phyloP scores from a whole-genome alignment of 2,113 vertebrate genomes.

The Prolemur simus region DNA sequence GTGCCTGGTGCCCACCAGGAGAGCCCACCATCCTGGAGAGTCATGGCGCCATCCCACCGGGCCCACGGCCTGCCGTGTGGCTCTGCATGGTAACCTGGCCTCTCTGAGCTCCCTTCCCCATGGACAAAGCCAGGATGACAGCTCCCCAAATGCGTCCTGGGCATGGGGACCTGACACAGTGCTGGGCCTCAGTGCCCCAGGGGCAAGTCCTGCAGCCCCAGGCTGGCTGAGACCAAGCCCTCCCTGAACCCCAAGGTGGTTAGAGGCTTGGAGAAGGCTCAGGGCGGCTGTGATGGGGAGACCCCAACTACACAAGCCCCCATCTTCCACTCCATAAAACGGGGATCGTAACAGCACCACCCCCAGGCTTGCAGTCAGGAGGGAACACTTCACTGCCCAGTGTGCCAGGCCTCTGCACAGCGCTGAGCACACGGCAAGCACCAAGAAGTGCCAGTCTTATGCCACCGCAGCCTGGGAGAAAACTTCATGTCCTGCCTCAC shows the following conservation, averaged over 20 bases:
- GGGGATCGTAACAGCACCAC: too few species aligned
- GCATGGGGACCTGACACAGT: neutral
- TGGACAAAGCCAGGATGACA: neutral
- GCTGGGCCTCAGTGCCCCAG: neutral
- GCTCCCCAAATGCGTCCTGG: neutral
- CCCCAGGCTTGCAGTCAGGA: neutral
- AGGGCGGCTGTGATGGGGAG: neutral
- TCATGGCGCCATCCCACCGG: neutral
- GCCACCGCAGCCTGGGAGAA: neutral
- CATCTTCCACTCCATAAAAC: neutral
- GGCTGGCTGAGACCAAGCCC: neutral
- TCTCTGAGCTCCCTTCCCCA: neutral
- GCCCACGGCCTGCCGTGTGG: neutral
- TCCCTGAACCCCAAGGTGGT: neutral
- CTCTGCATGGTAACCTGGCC: accelerated
- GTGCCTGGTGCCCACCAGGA: neutral
- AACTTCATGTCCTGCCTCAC: neutral
- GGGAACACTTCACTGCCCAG: neutral
- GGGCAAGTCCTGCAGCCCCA: neutral
- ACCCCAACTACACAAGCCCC: neutral
- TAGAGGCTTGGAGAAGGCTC: neutral
- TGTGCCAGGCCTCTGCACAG: neutral
- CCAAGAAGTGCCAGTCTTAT: too few species aligned
- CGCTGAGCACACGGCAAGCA: too few species aligned
- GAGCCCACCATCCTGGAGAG: neutral